Evolutionary conservation across 30 jellyfish, hydroid and myxozoan species (phyloP).

Genomic region (Aurelia sp.): DNA sequence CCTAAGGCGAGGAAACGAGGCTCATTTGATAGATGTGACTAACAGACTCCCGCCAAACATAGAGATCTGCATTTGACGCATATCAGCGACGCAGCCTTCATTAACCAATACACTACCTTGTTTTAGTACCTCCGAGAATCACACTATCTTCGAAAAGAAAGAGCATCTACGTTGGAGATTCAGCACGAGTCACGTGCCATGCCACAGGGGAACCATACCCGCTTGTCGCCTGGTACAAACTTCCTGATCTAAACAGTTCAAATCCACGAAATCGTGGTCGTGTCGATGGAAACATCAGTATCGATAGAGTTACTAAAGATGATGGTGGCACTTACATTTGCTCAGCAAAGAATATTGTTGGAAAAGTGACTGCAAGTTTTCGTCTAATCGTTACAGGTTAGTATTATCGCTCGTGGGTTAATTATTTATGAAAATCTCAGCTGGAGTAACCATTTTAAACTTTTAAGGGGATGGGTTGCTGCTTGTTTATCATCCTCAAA

Average conservation of each 20-base stretch:
- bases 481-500: too few relatives aligned
- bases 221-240: slow-evolving; percentile 76
- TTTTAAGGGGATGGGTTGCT: too few relatives aligned
- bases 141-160: slow-evolving; percentile 55
- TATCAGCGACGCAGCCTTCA: too few relatives aligned
- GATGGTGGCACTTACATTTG: slow-evolving; percentile 89
- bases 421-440: too few relatives aligned
- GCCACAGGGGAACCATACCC: slow-evolving; percentile 99
- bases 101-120: neutral
- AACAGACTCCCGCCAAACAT: too few relatives aligned
- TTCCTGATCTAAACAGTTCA: slow-evolving; percentile 27
- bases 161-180: slow-evolving; percentile 68
- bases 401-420: too few relatives aligned
- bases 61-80: too few relatives aligned
- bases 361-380: slow-evolving; percentile 60
- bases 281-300: slow-evolving; percentile 71
- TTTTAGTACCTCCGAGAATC: slow-evolving; percentile 85
- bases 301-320: slow-evolving; percentile 63
- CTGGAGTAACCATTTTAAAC: too few relatives aligned
- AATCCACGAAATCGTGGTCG: slow-evolving; percentile 37
- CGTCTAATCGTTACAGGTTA: slow-evolving; percentile 80
- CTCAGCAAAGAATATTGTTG: slow-evolving; percentile 84
- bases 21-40: too few relatives aligned
- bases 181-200: slow-evolving; percentile 79
- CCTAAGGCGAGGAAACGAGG: too few relatives aligned